A percentile compares a stretch with the other conserved stretches of the same genome.
Evolutionary conservation across 2,113 vertebrate species (phyloP).

Genomic region (Percopsis transmontana): DNA sequence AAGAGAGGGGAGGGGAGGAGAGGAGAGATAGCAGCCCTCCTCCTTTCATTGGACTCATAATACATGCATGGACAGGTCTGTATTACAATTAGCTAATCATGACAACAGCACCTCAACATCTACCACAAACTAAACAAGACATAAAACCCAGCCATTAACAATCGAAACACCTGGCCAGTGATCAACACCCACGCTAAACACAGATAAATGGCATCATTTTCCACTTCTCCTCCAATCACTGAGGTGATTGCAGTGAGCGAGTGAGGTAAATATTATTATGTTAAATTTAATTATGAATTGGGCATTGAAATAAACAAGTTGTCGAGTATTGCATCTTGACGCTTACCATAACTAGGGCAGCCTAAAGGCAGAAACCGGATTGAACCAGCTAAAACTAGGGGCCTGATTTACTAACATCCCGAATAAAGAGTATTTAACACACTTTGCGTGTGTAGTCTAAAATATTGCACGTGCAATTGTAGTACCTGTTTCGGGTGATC

Average conservation of each 20-base stretch:
- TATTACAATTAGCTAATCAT: constrained; percentile 39
- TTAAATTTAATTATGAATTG: constrained; percentile 1
- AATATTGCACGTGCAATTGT: too few relatives aligned
- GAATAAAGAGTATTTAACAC: too few relatives aligned
- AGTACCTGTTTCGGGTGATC: too few relatives aligned
- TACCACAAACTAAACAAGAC: constrained; percentile 35
- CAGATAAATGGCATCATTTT: constrained; percentile 22
- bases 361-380: background rate
- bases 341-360: background rate
- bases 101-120: constrained; percentile 35
- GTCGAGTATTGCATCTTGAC: constrained; percentile 2
- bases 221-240: constrained; percentile 12
- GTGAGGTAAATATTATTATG: background rate
- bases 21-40: background rate
- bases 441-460: too few relatives aligned
- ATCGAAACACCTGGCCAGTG: constrained; percentile 41
- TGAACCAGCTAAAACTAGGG: background rate
- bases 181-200: constrained; percentile 18
- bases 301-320: constrained; percentile 18
- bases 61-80: constrained; percentile 18
- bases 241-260: constrained; percentile 7
- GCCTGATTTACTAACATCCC: too few relatives aligned
- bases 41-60: background rate
- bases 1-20: background rate
- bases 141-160: constrained; percentile 55